Evolutionary conservation across 2,888 invertebrate species (phyloP), one percentile per base, ranked within the genome.

Genomic region (Lumbricus terrestris): DNA sequence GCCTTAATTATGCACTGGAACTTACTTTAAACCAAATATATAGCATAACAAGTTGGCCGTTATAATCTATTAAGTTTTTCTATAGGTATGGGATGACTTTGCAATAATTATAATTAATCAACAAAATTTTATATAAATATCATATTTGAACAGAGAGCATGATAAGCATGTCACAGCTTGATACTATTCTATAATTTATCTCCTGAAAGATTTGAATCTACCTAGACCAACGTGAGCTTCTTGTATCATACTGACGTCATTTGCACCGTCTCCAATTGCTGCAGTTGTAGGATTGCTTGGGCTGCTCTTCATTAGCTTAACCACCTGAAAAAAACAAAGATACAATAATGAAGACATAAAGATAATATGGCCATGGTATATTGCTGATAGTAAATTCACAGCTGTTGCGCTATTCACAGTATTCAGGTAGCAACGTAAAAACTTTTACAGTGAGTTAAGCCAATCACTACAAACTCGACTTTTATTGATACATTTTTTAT

Each of bases 171-270:
- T 47, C 15, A 11, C 29, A 69, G n/a, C n/a, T 4, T 69, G n/a
- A n/a, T 23, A 69, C 69, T n/a, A 47, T 47, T 23, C 0, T 0
- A n/a, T 69, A 69, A 69, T 69, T 69, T 29, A n/a, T 29, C n/a
- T 69, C 1, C 8, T 69, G 29, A 29, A n/a, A n/a, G n/a, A n/a
- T n/a, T 69, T 8, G 69, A 69, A n/a, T 69, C 4, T 96, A 92
- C 98, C 98, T 91, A 98, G 96, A 90, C 98, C 98, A 18, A 98
- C 97, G 93, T 99, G 98, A 0, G 99, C 98, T 94, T 98, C 98
- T 94, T 98, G 98, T 93, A 99, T 98, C 99, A 99, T 99, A 85
- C 98, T 98, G 69, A 99, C 98, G 95, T 99, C 99, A 95, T 99
- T 99, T 89, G 98, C 99, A 1, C 99, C 99, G 94, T 99, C 99